These are phyloP conservation scores for Phenganax marumi DNA, from an alignment of 92 coral and sea anemone genomes.

Conservation along the genomic window DNA sequence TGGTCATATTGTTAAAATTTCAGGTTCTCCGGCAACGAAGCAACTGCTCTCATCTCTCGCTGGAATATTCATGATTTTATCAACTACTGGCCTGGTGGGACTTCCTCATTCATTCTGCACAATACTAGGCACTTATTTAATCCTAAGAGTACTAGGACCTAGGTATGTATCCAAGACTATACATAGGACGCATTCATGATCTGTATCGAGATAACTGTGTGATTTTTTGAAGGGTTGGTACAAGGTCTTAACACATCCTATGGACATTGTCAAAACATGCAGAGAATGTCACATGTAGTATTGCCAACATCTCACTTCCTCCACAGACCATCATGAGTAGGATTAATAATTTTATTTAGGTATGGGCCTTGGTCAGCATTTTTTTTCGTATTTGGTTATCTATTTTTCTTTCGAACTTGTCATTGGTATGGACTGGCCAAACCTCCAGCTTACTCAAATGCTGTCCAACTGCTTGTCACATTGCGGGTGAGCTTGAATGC, in stretches of 20 bases:
- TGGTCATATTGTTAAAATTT: slow-evolving; percentile 77
- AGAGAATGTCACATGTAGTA: not conserved
- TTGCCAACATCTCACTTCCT: not conserved
- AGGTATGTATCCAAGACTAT: slow-evolving; percentile 51
- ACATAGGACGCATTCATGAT: not conserved
- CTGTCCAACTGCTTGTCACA: slow-evolving; percentile 83
- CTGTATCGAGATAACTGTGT: not conserved
- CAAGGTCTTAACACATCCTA: not conserved
- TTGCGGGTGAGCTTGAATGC: slow-evolving; percentile 64
- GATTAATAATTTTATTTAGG: slow-evolving; percentile 43
- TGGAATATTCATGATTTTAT: slow-evolving; percentile 63
- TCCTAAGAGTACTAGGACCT: slow-evolving; percentile 70
- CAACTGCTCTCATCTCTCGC: slow-evolving; percentile 66
- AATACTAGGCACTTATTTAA: slow-evolving; percentile 72
- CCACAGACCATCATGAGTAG: too few relatives aligned
- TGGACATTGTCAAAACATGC: not conserved
- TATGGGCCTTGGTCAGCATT: slow-evolving; percentile 91
- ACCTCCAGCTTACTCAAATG: slow-evolving; percentile 85
- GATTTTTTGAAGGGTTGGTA: not conserved
- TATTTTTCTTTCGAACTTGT: slow-evolving; percentile 92
- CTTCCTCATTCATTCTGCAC: slow-evolving; percentile 73
- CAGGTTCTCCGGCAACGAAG: slow-evolving; percentile 87
- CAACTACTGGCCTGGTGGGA: slow-evolving; percentile 58
- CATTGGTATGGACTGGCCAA: slow-evolving; percentile 66
- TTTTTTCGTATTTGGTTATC: slow-evolving; percentile 77